Base-by-base conservation (phyloP, 2,797 vertebrate species). In the Galagoides demidoff region DNA sequence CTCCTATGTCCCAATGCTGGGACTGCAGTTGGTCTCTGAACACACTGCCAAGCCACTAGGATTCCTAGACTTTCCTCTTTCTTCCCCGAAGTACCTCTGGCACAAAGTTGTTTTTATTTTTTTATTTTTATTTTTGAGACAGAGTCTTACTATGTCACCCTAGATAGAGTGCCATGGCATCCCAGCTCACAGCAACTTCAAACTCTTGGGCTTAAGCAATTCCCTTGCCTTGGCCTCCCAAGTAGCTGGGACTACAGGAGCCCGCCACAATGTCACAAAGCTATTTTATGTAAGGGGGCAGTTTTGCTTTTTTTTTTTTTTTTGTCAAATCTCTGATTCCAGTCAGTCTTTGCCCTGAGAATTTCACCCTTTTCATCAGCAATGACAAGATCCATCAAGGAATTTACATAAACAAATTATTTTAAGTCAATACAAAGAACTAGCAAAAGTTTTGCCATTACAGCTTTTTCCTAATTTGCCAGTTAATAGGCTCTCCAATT, bases 351-450 rank as follows among this genome's bases (percentile, higher is more conserved):
- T 77, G 49, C 63, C 77, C 37, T 92, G 29, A 70, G 49, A 89
- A 74, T 68, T 29, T 57, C 11, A 81, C 10, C 31, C 52, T 89
- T 92, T 70, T 70, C 59, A 22, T 55, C 3, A 43, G 20, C 22
- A 81, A 92, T 34, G 70, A 84, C 37, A 87, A 73, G 29, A 61
- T 5, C 49, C 34, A 61, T 92, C 27, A 37, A 81, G 79, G 37
- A 82, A 34, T 79, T 92, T 82, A 66, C 43, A 64, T 89, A 85
- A 96, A 77, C 66, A 96, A 90, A 86, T 82, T 43, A 63, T 39
- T 79, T 94, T 78, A 59, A 79, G 74, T 27, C 37, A 74, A 92
- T 39, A 94, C 39, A 70, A 89, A 89, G 23, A 94, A 76, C 9
- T 14, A 70, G 59, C 17, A 82, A 79, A 94, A 84, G 27, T 85